Conservation (phyloP, 2,888 invertebrate species). For the Tenthredo amoena region DNA sequence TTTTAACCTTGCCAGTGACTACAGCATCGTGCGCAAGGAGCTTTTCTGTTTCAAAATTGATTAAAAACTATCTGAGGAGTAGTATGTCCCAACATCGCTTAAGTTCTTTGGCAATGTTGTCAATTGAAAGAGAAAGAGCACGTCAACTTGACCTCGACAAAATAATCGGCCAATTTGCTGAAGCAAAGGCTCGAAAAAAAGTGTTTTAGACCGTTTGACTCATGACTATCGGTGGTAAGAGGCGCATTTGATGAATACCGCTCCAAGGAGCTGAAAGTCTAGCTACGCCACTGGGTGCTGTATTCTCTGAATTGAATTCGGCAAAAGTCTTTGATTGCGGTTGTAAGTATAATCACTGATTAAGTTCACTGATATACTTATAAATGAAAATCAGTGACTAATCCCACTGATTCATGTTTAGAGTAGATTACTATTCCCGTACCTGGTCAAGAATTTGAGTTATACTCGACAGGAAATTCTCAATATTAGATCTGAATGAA, state of each 20-base stretch:
- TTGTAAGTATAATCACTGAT: too few relatives aligned
- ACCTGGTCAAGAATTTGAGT: too few relatives aligned
- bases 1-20: slow-evolving; percentile 5
- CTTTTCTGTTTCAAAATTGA: background rate
- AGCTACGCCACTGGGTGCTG: background rate
- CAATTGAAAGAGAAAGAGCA: background rate
- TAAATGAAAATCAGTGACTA: too few relatives aligned
- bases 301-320: too few relatives aligned
- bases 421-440: too few relatives aligned
- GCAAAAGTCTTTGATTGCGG: too few relatives aligned
- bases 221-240: background rate
- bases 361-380: too few relatives aligned
- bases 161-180: slow-evolving; percentile 8
- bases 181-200: slow-evolving; percentile 1
- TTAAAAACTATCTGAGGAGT: slow-evolving; percentile 1
- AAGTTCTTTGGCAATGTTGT: slow-evolving; percentile 9
- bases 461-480: too few relatives aligned
- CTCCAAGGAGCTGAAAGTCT: background rate
- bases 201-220: background rate
- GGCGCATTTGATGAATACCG: background rate
- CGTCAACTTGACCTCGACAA: slow-evolving; percentile 10
- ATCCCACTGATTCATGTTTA: too few relatives aligned
- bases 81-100: slow-evolving; percentile 10
- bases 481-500: too few relatives aligned
- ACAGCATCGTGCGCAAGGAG: slow-evolving; percentile 18